Conservation (phyloP, 1,140 invertebrate genomes). For the Oedothorax gibbosus region DNA sequence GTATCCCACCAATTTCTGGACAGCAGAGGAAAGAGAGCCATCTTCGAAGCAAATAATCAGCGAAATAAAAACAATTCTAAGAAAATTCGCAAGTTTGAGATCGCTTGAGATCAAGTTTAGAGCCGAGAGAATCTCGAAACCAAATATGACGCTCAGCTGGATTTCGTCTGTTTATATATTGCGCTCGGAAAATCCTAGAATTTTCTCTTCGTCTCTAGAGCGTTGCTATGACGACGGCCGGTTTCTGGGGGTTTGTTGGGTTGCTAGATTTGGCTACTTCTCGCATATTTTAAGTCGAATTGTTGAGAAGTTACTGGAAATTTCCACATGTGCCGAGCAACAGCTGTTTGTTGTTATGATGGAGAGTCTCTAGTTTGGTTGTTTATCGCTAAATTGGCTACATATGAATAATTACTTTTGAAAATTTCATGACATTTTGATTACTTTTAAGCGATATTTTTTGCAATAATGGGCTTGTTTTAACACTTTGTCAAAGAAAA, state of each 20-base stretch:
- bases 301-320: neutral
- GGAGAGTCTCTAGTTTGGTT: neutral
- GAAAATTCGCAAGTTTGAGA: too few relatives aligned
- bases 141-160: too few relatives aligned
- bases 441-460: too few relatives aligned
- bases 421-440: too few relatives aligned
- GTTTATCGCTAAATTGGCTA: neutral
- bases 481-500: too few relatives aligned
- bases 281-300: neutral
- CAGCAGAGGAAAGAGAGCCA: conserved; percentile 6
- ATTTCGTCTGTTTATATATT: neutral
- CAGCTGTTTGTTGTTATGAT: neutral
- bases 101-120: too few relatives aligned
- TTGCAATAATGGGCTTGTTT: too few relatives aligned
- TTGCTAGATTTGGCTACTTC: neutral
- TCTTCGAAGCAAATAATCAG: neutral
- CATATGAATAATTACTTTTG: too few relatives aligned
- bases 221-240: neutral
- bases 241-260: neutral
- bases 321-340: neutral
- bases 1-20: conserved; percentile 46
- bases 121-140: neutral
- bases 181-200: neutral
- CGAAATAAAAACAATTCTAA: too few relatives aligned
- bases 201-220: neutral